Evolutionary conservation across 2,113 vertebrate genomes (phyloP), one percentile per base, ranked within the genome.

Genomic region (Edolisoma coerulescens): DNA sequence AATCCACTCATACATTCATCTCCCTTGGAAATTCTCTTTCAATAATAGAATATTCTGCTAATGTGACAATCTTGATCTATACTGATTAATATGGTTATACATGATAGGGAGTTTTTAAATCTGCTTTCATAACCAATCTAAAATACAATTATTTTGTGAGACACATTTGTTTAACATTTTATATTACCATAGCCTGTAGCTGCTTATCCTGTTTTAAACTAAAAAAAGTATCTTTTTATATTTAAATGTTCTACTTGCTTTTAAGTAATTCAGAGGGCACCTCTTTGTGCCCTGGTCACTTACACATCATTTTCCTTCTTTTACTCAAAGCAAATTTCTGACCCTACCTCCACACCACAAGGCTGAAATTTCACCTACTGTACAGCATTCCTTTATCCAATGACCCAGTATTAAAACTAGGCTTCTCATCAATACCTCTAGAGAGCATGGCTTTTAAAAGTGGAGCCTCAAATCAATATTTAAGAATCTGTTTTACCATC

Each of bases 401-500:
- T 60, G 79, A 91, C 88, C 75, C 56, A 41, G 11, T 27, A 90
- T 70, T 60, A 90, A 93, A 95, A 86, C 59, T 4, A 61, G 50
- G 19, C 54, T 86, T 90, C 93, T 90, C 79, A 86, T 95, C 85
- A 81, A 92, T 93, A 96, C 42, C 54, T 73, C 87, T n/a, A 47
- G 90, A 93, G 78, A 88, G 47, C 50, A 65, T 6, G 13, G 57
- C 79, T 94, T 95, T 90, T 96, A 84, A 83, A 95, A 86, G 71
- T 4, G 79, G 22, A 86, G 54, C 79, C 76, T 80, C 85, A 86
- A 75, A 97, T 96, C 95, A 75, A 96, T 96, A 94, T 75, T 90
- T 94, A 97, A 92, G 95, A 95, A 90, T 92, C 90, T 96, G 95
- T 93, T 96, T 94, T 71, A 81, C 93, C 88, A 90, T 95, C 95